These are phyloP conservation scores for Ivindomyrus marchei DNA, from an alignment of 2,113 vertebrate genomes.

Conservation along the genomic window DNA sequence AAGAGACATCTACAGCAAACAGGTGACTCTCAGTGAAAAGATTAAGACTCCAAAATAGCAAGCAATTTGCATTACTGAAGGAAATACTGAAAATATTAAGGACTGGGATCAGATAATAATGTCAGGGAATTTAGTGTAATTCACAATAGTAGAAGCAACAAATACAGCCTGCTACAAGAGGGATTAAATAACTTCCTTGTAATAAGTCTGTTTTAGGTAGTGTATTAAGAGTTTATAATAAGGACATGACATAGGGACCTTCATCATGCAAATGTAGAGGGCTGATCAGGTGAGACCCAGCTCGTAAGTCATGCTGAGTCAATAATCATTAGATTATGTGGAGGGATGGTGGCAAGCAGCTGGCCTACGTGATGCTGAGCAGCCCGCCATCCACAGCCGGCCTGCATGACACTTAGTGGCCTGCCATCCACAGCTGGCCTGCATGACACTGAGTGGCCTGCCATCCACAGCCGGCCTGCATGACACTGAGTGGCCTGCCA, in stretches of 20 bases:
- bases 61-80: neutral
- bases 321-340: neutral
- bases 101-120: neutral
- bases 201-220: neutral
- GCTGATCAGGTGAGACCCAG: neutral
- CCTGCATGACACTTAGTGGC: too few relatives aligned
- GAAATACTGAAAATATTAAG: neutral
- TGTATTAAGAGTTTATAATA: neutral
- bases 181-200: neutral
- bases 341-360: neutral
- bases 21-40: slow-evolving; percentile 2
- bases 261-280: neutral
- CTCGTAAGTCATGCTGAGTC: neutral
- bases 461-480: too few relatives aligned
- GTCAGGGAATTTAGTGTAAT: neutral
- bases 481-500: neutral
- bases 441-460: too few relatives aligned
- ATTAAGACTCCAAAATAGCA: neutral
- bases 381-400: neutral
- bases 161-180: neutral
- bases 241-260: neutral
- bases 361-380: neutral
- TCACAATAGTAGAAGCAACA: neutral
- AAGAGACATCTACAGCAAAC: slow-evolving; percentile 10
- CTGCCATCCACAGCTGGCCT: neutral